phyloP scores from a whole-genome alignment of 2,797 vertebrate species.

The Antennarius maculatus region DNA sequence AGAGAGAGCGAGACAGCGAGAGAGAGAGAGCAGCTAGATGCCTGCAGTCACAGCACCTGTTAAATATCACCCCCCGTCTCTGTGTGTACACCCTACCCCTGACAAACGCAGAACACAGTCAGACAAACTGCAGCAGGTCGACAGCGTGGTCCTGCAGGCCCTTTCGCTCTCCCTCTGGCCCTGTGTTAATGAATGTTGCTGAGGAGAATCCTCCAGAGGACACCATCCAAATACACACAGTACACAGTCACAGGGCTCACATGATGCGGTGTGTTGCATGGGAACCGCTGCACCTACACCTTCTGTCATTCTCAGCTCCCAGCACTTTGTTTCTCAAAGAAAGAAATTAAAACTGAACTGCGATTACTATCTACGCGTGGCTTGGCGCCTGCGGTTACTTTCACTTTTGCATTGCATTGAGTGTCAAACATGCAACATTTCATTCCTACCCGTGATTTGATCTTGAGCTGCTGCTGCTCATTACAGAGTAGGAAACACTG shows the following conservation, averaged over 20 bases:
- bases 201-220: conserved; percentile 24
- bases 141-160: conserved; percentile 9
- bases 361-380: not conserved
- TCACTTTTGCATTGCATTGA: not conserved
- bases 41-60: conserved; percentile 54
- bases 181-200: conserved; percentile 19
- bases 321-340: not conserved
- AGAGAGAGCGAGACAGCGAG: conserved; percentile 7
- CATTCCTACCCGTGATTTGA: not conserved
- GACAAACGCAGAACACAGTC: conserved; percentile 34
- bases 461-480: not conserved
- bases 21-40: conserved; percentile 1
- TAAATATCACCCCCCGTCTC: conserved; percentile 29
- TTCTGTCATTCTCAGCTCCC: conserved; percentile 9
- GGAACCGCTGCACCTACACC: conserved; percentile 15
- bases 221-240: not conserved
- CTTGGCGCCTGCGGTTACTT: not conserved
- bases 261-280: conserved; percentile 14
- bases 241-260: not conserved
- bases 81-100: conserved; percentile 5
- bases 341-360: conserved; percentile 10
- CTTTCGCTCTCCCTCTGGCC: conserved; percentile 15
- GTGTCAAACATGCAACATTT: not conserved
- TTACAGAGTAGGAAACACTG: not conserved
- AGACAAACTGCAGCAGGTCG: conserved; percentile 37